Evolutionary conservation across 2,888 invertebrate species (phyloP).

Genomic region (Chesias legatella): DNA sequence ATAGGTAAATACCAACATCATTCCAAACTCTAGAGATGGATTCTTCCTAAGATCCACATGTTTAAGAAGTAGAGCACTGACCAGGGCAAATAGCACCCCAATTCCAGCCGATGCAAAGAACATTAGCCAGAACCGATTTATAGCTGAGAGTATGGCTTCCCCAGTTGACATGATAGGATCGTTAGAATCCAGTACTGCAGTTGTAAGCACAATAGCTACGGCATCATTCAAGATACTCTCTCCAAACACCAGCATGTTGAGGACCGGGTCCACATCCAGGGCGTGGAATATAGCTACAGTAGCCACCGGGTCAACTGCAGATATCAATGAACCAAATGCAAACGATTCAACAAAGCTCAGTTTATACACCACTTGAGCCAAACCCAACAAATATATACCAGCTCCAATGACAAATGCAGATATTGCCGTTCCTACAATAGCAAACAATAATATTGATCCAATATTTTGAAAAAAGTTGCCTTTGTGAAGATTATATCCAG

Average conservation of each 20-base stretch:
- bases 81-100: constrained; percentile 95
- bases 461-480: constrained; percentile 98
- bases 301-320: constrained; percentile 99
- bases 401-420: constrained; percentile 98
- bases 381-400: constrained; percentile 95
- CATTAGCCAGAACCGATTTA: constrained; percentile 96
- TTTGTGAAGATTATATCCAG: constrained; percentile 99
- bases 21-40: constrained; percentile 98
- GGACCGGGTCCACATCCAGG: constrained; percentile 96
- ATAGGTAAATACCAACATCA: constrained; percentile 99
- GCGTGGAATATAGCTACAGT: constrained; percentile 99
- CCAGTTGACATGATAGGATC: constrained; percentile 83
- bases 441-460: constrained; percentile 98
- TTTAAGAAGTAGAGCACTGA: constrained; percentile 95
- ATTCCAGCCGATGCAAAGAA: constrained; percentile 99
- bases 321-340: constrained; percentile 98
- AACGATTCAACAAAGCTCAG: constrained; percentile 98
- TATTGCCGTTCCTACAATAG: constrained; percentile 97
- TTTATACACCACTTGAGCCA: constrained; percentile 94
- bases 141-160: constrained; percentile 92
- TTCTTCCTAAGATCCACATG: constrained; percentile 98
- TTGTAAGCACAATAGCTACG: constrained; percentile 97
- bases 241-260: constrained; percentile 99
- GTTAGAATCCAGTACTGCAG: constrained; percentile 87
- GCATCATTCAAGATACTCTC: constrained; percentile 98